Conservation (phyloP, 2,113 vertebrate species). For the Eublepharis macularius region DNA sequence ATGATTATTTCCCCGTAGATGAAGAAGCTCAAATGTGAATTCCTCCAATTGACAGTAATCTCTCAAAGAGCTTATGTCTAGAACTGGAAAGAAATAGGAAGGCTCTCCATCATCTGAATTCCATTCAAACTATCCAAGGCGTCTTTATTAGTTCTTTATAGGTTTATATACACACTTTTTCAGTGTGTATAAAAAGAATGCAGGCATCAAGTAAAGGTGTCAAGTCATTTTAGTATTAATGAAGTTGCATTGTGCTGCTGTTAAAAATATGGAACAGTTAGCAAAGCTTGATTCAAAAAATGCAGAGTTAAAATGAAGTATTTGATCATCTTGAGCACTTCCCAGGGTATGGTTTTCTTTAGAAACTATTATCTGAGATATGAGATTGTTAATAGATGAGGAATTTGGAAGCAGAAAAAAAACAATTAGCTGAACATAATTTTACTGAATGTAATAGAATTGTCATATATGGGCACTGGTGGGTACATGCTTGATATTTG, state of each 20-base stretch:
- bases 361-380: slow-evolving; percentile 35
- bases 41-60: slow-evolving; percentile 30
- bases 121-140: slow-evolving; percentile 4
- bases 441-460: background rate
- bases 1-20: too few species aligned
- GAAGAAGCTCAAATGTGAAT: background rate
- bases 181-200: slow-evolving; percentile 41
- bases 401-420: slow-evolving; percentile 51
- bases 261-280: slow-evolving; percentile 28
- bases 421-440: slow-evolving; percentile 23
- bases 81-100: slow-evolving; percentile 39
- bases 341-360: slow-evolving; percentile 24
- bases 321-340: slow-evolving; percentile 23
- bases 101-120: slow-evolving; percentile 40
- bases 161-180: too few species aligned
- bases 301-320: background rate
- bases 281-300: slow-evolving; percentile 31
- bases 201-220: slow-evolving; percentile 35
- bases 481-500: background rate
- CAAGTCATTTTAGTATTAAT: slow-evolving; percentile 11
- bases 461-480: background rate
- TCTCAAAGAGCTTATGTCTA: slow-evolving; percentile 35
- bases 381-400: slow-evolving; percentile 27
- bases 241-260: slow-evolving; percentile 22
- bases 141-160: slow-evolving; percentile 64